Conservation (phyloP, 2,113 vertebrate genomes). For the Enhydra lutris region DNA sequence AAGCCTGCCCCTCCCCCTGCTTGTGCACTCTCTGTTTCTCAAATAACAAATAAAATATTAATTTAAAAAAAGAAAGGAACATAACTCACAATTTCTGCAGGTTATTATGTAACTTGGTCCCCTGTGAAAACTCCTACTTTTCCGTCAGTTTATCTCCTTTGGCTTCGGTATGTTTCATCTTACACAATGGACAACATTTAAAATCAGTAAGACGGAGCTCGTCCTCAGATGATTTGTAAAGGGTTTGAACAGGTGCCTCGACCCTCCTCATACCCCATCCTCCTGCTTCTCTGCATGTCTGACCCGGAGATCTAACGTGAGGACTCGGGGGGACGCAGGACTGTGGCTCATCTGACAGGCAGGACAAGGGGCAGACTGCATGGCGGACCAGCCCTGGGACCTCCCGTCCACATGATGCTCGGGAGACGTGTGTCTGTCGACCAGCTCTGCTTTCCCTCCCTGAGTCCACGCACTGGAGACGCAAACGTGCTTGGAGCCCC, state of each 20-base stretch:
- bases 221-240: neutral
- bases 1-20: neutral
- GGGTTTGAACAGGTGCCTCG: neutral
- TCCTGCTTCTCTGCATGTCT: neutral
- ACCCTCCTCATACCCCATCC: neutral
- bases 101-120: neutral
- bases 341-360: no score
- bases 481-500: rapidly evolving
- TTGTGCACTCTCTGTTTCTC: neutral
- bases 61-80: neutral
- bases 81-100: neutral
- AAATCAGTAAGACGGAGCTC: rapidly evolving
- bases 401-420: neutral
- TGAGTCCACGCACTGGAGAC: neutral
- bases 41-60: neutral
- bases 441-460: neutral
- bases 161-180: neutral
- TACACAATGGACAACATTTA: no score
- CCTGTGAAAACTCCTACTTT: neutral
- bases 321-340: neutral
- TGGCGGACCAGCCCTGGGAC: neutral
- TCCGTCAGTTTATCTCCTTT: neutral
- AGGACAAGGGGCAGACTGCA: rapidly evolving
- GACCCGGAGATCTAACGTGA: neutral
- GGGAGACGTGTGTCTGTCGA: neutral